Evolutionary conservation across 2,888 invertebrate species (phyloP).

Genomic region (Parnassius orleans): DNA sequence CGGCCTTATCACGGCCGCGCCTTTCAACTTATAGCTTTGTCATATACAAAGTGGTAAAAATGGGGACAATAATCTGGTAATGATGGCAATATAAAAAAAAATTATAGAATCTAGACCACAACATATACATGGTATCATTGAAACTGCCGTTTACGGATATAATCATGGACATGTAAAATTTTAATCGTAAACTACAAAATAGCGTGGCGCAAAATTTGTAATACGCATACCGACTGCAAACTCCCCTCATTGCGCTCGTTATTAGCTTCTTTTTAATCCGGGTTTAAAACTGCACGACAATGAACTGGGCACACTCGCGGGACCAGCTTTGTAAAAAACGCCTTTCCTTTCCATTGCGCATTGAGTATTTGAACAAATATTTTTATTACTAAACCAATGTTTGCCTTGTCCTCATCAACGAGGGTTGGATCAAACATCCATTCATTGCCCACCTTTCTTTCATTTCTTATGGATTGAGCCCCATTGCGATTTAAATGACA

Average conservation of each 20-base stretch:
- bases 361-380: constrained; percentile 72
- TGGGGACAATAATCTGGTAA: no score
- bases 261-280: constrained; percentile 74
- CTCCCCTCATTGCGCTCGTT: constrained; percentile 51
- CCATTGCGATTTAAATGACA: constrained; percentile 62
- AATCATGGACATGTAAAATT: background rate
- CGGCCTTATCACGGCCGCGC: no score
- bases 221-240: constrained; percentile 40
- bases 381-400: constrained; percentile 79
- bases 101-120: no score
- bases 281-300: constrained; percentile 72
- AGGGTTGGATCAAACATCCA: constrained; percentile 64
- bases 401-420: constrained; percentile 70
- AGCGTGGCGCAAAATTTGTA: constrained; percentile 16
- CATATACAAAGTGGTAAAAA: no score
- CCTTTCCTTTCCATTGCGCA: constrained; percentile 58
- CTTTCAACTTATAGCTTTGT: no score
- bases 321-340: constrained; percentile 55
- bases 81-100: no score
- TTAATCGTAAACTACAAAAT: constrained; percentile 13
- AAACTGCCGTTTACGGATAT: background rate
- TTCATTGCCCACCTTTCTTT: constrained; percentile 64
- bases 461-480: constrained; percentile 50
- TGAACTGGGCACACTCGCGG: constrained; percentile 55
- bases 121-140: no score